Evolutionary conservation across 2,888 invertebrate species (phyloP), one percentile per base, ranked within the genome.

Genomic region (Agonopterix alstromeriana): DNA sequence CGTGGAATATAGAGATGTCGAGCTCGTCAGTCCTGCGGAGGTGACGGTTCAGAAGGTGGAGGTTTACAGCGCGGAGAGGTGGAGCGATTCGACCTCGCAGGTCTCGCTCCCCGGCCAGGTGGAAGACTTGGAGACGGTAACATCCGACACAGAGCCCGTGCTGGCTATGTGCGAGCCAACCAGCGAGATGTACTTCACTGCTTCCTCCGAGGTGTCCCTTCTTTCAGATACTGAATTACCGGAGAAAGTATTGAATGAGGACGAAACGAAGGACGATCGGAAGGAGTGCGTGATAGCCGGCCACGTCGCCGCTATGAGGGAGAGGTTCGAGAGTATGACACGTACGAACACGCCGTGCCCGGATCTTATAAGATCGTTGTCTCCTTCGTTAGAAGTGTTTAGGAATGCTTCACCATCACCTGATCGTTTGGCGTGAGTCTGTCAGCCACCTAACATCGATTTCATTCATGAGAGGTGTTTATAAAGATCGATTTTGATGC

Each of bases 231-330:
- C 65, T 41, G 85, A 83, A 43, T 43, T 64, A 14, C 66, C 72
- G 10, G 77, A 76, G 1, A 63, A 57, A 45, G 55, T 48, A 8
- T 56, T 53, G 36, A 63, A 63, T 7, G 73, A 70, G 35, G 70
- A 67, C 10, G 75, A 74, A 3, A 65, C 65, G 36, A 74, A 73
- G 49, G 70, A 67, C 8, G 77, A 76, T 5, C 67, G 67, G 38
- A 74, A 73, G 51, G 74, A 75, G 53, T 69, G 76, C 43, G 82
- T 82, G 52, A 72, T 82, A 48, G 80, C 88, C 0, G 89, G 89
- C 0, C 89, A 89, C 65, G 89, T 89, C 64, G 89, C 89, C 8
- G 89, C 89, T 10, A 89, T 89, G 89, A 59, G 89, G 10, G 88
- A 89, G 56, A 63, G 85, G 8, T 89, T 89, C 65, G 89, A 89